Evolutionary conservation across 2,797 vertebrate species (phyloP), one percentile per base, ranked within the genome.

Genomic region (Enteromius viviparus): DNA sequence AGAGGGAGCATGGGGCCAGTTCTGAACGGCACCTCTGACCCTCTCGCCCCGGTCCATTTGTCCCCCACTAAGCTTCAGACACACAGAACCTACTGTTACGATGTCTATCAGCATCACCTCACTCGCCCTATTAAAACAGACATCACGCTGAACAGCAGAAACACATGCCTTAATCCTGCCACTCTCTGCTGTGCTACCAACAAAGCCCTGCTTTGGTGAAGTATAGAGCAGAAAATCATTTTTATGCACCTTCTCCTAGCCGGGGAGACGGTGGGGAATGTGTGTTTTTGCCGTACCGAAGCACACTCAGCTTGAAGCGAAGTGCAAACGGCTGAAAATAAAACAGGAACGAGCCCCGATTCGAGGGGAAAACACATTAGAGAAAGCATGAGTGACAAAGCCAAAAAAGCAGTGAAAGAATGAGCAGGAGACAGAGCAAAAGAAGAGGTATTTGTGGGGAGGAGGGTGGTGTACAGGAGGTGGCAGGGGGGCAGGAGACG

Each of bases 71-170:
- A 75, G 83, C 60, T n/a, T 87, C 84, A 42, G 86, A 85, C 87
- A 94, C 90, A 94, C 90, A 92, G 87, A 88, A 79, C 78, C 88
- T 91, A 91, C 90, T 94, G 94, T 94, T 92, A 85, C 76, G 80
- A 70, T 84, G 49, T 89, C 87, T 80, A 86, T 89, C 80, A 80
- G 78, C 53, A 58, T 71, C 88, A 87, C 88, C 68, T 77, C 89
- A 80, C 26, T 87, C 83, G 83, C 85, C 90, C 87, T 90, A 92
- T 94, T 93, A 95, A 92, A 92, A 89, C 90, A 83, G 85, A 87
- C 88, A 89, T 87, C 90, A 90, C 47, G 89, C 91, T 91, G 91
- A 92, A 92, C 84, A 65, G 83, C 87, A 87, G 86, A 84, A 89
- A 91, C 86, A 83, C 42, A 10, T 68, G 68, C 80, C 53, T 42